These are phyloP conservation scores for Drosophila kurseongensis DNA, from an alignment of 1,140 invertebrate genomes.

Conservation along the genomic window DNA sequence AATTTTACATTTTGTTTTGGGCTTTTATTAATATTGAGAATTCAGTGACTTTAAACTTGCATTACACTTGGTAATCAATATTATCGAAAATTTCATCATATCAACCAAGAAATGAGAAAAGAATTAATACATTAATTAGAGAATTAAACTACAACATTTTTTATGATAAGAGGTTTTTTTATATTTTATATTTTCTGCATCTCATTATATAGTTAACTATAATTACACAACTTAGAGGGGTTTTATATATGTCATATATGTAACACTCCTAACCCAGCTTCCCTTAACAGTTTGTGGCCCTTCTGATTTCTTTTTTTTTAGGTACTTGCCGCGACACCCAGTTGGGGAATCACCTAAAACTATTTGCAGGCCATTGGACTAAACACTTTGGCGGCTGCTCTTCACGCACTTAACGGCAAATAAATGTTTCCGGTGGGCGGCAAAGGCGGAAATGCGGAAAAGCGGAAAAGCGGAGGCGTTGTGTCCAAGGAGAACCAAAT, in stretches of 20 bases:
- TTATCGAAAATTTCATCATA: too few relatives aligned
- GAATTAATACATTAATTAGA: too few relatives aligned
- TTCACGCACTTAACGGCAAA: constrained; percentile 50
- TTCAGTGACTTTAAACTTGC: too few relatives aligned
- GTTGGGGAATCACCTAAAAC: constrained; percentile 57
- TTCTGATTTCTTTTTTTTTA: background rate
- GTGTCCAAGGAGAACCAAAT: constrained; percentile 24
- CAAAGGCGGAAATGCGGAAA: background rate
- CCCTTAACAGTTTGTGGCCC: background rate
- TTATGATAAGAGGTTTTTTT: too few relatives aligned
- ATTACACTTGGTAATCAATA: too few relatives aligned
- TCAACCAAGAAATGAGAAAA: too few relatives aligned
- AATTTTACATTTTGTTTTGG: too few relatives aligned
- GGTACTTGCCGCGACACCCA: constrained; percentile 8
- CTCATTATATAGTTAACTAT: too few relatives aligned
- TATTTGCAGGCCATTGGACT: constrained; percentile 57
- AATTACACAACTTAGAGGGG: too few relatives aligned
- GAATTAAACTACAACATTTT: too few relatives aligned
- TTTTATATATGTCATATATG: background rate
- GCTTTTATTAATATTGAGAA: too few relatives aligned
- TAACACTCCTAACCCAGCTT: background rate
- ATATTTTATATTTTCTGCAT: too few relatives aligned
- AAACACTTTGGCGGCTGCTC: constrained; percentile 55
- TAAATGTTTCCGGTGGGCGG: constrained; percentile 22
- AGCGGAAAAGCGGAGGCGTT: background rate